Conservation (phyloP, 2,797 vertebrate species). For the Propithecus deckenii region DNA sequence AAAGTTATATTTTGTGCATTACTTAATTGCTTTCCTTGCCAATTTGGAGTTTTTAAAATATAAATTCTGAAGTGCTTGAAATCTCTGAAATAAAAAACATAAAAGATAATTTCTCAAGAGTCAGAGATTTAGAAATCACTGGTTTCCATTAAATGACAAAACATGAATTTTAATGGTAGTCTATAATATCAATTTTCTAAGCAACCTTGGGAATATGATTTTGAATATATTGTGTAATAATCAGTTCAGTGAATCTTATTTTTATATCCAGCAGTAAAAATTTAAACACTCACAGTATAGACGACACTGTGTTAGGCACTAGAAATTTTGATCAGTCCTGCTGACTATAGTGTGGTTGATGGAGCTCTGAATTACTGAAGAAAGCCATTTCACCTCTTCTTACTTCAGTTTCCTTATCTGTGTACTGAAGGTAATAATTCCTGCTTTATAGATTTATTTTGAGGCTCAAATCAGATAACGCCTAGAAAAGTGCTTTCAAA, state of each 20-base stretch:
- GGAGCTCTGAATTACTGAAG: neutral
- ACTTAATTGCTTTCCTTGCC: neutral
- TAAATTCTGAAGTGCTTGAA: neutral
- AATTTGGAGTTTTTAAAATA: conserved; percentile 19
- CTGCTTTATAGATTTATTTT: neutral
- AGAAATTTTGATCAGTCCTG: neutral
- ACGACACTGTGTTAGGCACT: neutral
- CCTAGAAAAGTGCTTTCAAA: conserved; percentile 38
- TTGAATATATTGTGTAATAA: neutral
- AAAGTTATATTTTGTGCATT: neutral
- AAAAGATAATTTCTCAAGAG: neutral
- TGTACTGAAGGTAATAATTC: neutral
- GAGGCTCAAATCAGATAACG: conserved; percentile 7
- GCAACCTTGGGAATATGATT: neutral
- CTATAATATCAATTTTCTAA: neutral
- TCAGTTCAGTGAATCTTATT: neutral
- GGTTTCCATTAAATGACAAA: neutral
- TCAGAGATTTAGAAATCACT: neutral
- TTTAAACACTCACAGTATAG: neutral
- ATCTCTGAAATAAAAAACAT: neutral
- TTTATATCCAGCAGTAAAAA: neutral
- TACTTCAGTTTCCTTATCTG: conserved; percentile 24
- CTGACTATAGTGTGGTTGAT: neutral
- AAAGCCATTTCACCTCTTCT: neutral
- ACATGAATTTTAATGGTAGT: neutral